Evolutionary conservation across 53 echinoderm and acorn worm genomes (phyloP).

Genomic region (Crossaster papposus): DNA sequence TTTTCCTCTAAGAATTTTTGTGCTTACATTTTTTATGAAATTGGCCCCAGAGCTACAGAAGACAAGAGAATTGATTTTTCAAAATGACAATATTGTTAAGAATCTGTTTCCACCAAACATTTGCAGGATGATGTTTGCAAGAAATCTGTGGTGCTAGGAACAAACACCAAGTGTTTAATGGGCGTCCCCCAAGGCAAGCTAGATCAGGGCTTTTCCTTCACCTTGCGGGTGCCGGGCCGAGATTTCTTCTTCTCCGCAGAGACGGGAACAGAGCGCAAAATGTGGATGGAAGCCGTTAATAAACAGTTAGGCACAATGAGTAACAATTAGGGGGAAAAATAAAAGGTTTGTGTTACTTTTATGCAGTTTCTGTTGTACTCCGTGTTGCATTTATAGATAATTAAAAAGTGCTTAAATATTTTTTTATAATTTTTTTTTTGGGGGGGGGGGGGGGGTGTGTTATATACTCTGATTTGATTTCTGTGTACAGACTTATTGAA

Average conservation of each 20-base stretch:
- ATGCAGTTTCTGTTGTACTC: neutral
- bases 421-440: neutral
- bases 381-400: neutral
- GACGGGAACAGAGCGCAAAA: slow-evolving; percentile 75
- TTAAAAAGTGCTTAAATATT: neutral
- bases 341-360: neutral
- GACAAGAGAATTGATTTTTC: too few species aligned
- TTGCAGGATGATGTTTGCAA: slow-evolving; percentile 83
- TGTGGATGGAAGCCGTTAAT: slow-evolving; percentile 83
- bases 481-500: too few species aligned
- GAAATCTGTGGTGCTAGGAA: slow-evolving; percentile 77
- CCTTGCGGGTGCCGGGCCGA: slow-evolving; percentile 88
- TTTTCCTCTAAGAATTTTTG: too few species aligned
- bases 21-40: too few species aligned
- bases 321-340: neutral
- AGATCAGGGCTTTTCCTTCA: slow-evolving; percentile 90
- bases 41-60: too few species aligned
- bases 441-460: too few species aligned
- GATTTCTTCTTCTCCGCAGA: slow-evolving; percentile 95
- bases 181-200: slow-evolving; percentile 90
- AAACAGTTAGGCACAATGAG: slow-evolving; percentile 62
- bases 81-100: neutral
- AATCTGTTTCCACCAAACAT: neutral
- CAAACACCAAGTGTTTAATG: slow-evolving; percentile 71
- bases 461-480: too few species aligned